Evolutionary conservation across 2,888 invertebrate species (phyloP).

Genomic region (Cephus rjabovi): DNA sequence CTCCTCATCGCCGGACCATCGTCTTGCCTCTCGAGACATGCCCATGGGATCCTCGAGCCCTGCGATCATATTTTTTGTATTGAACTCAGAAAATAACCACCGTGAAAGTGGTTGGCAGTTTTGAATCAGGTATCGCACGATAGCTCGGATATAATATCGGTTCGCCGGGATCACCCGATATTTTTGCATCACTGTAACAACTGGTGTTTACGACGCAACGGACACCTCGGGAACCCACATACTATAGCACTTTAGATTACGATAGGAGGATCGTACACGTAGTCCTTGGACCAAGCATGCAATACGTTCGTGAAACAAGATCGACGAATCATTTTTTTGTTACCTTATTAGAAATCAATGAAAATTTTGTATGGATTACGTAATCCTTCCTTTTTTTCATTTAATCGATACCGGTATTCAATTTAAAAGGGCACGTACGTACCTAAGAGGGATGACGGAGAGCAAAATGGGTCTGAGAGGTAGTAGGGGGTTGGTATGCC

Average conservation of each 20-base stretch:
- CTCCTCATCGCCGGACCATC: constrained; percentile 23
- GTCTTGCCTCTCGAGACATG: constrained; percentile 33
- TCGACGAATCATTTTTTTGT: background rate
- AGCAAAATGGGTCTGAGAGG: constrained; percentile 5
- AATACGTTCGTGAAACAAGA: too few relatives aligned
- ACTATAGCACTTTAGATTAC: background rate
- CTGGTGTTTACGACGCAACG: background rate
- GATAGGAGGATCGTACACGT: background rate
- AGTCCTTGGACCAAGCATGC: background rate
- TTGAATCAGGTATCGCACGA: constrained; percentile 35
- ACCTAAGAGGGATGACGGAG: background rate
- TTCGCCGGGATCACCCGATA: background rate
- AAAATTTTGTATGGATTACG: background rate
- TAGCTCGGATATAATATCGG: constrained; percentile 37
- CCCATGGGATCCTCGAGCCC: constrained; percentile 48
- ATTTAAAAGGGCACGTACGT: background rate
- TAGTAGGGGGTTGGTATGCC: background rate
- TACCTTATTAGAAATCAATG: background rate
- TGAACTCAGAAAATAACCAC: constrained; percentile 46
- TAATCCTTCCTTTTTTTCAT: background rate
- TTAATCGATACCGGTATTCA: background rate
- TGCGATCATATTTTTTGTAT: constrained; percentile 57
- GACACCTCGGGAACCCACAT: background rate
- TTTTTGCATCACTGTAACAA: background rate
- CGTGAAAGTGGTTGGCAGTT: constrained; percentile 32